Base-by-base conservation (phyloP, 2,888 invertebrate genomes). In the Litoditis marina region DNA sequence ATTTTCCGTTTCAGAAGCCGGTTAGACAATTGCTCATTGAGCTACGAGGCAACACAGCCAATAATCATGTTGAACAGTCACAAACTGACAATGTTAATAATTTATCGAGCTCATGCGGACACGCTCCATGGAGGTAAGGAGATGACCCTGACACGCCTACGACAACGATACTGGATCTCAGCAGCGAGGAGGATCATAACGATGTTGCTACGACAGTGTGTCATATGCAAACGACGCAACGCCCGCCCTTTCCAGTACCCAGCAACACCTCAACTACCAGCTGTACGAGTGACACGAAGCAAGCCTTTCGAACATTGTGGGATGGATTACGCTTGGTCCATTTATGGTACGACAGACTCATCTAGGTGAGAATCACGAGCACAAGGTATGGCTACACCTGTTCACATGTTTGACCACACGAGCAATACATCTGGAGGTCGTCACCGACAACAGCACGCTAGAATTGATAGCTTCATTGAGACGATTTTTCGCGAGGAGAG, bases 391-490 rank as follows among this genome's bases (percentile, higher is more conserved):
- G 79, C 73, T 84, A 16, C 70, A 74, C 13, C 42, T 85, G 6
- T 82, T 80, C 60, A 84, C 84, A 0, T 85, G 84, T 74, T 81
- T 84, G 0, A 72, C 83, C 0, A 84, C 83, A 36, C 64, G 83
- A n/a, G 78, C 80, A 0, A 70, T 84, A 5, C 83, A 84, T 66
- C 66, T 85, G n/a, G 84, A 85, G 68, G 28, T 83, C 4, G 73
- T 82, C 0, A 63, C 60, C 0, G 73, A 78, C 7, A 63, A 83
- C 11, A 75, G 76, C 5, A 78, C 83, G 0, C 59, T 70, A 8
- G 63, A 67, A 19, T 83, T 84, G 60, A 30, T 84, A 6, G 65
- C 69, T 44, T 73, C 77, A 8, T 60, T 84, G 7, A 57, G 79
- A 42, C 60, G 83, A 47, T 84, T 84, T 30, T 69, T 83, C 19